Conservation (phyloP, 2,113 vertebrate species). For the Phasianus colchicus region DNA sequence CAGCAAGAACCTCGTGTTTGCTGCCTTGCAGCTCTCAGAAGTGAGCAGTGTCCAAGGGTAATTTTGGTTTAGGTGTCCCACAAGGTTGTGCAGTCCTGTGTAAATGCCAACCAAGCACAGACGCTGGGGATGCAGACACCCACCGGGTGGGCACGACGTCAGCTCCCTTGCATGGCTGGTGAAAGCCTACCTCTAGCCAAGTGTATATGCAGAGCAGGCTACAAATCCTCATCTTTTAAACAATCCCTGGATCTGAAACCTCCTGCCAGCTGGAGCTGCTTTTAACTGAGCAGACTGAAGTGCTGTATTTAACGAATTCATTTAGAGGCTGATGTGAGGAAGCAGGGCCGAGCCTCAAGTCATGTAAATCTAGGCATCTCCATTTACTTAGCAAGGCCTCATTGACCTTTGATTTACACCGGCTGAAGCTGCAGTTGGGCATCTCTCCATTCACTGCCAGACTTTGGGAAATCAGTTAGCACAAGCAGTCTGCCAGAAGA, state of each 20-base stretch:
- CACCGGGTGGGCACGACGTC: not conserved
- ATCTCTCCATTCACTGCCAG: not conserved
- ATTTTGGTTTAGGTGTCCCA: not conserved
- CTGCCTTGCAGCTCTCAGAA: not conserved
- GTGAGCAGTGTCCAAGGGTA: not conserved
- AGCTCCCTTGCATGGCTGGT: not conserved
- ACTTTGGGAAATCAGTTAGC: conserved; percentile 24
- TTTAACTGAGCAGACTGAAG: conserved; percentile 57
- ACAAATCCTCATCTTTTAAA: conserved; percentile 64
- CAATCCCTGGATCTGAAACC: conserved; percentile 46
- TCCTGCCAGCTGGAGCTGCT: conserved; percentile 59
- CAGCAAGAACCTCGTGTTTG: not conserved
- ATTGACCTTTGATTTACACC: conserved; percentile 36
- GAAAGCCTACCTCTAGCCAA: conserved; percentile 26
- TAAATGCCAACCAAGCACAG: not conserved
- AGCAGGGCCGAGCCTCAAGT: conserved; percentile 19
- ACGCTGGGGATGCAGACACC: not conserved
- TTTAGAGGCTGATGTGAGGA: conserved; percentile 46
- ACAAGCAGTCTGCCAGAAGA: not conserved
- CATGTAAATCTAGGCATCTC: conserved; percentile 6
- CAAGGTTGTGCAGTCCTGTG: not conserved
- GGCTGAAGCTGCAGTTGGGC: not conserved
- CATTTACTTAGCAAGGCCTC: not conserved
- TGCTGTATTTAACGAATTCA: conserved; percentile 59
- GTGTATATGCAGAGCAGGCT: conserved; percentile 15